Conservation (phyloP, 2,797 vertebrate genomes). For the Lerista edwardsae region DNA sequence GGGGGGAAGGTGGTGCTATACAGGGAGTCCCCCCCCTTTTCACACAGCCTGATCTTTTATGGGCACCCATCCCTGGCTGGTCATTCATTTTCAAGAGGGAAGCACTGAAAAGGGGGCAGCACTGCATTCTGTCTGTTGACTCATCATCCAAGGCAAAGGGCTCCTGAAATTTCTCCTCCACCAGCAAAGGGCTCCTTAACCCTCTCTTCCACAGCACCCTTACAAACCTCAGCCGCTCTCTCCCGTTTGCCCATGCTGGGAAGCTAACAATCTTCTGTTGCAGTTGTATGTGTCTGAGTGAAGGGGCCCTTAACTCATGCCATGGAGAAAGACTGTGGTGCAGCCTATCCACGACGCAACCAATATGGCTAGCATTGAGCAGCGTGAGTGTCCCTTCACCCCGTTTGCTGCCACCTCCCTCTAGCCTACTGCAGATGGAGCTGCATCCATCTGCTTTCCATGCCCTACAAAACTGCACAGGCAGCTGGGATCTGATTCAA, state of each 20-base stretch:
- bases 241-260: background rate
- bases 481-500: too few relatives aligned
- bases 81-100: background rate
- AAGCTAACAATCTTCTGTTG: background rate
- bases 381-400: too few relatives aligned
- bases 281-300: background rate
- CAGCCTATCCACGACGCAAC: too few relatives aligned
- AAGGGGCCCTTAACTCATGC: background rate
- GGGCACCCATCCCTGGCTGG: background rate
- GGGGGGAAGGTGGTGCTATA: too few relatives aligned
- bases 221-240: background rate
- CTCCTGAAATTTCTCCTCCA: background rate
- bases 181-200: background rate
- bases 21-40: background rate
- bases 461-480: too few relatives aligned
- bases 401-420: too few relatives aligned
- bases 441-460: too few relatives aligned
- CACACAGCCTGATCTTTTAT: background rate
- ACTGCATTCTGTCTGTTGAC: background rate
- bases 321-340: background rate
- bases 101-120: background rate
- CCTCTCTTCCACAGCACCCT: background rate
- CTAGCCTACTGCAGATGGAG: too few relatives aligned
- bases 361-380: too few relatives aligned
- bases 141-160: background rate